Evolutionary conservation across 2,113 vertebrate genomes (phyloP).

Genomic region (Garra rufa): DNA sequence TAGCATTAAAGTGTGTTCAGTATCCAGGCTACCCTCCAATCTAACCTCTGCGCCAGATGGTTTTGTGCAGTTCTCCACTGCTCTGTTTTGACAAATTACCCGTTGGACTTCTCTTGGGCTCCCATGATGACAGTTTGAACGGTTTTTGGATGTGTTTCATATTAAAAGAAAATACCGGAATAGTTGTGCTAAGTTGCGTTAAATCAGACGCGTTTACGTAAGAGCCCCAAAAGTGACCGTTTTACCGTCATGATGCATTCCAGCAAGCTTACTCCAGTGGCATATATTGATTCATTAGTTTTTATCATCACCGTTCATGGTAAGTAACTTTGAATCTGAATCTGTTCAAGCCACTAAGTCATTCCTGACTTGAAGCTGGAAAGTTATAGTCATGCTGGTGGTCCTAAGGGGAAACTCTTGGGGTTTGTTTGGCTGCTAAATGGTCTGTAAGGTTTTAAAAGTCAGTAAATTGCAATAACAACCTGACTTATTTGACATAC

Average conservation of each 20-base stretch:
- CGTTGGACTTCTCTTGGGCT: slow-evolving; percentile 54
- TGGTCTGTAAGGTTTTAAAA: background rate
- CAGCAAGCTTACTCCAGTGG: slow-evolving; percentile 25
- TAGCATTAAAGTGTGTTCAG: background rate
- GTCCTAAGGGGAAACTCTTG: background rate
- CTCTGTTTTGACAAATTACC: background rate
- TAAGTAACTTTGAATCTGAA: too few species aligned
- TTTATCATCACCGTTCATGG: slow-evolving; percentile 19
- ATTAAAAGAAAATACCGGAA: slow-evolving; percentile 23
- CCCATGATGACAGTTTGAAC: slow-evolving; percentile 54
- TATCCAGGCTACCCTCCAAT: background rate
- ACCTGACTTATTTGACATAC: slow-evolving; percentile 24
- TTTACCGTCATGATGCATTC: slow-evolving; percentile 29
- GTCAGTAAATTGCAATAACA: slow-evolving; percentile 32
- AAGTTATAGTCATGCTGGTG: slow-evolving; percentile 15
- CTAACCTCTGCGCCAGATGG: slow-evolving; percentile 20
- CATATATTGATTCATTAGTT: slow-evolving; percentile 14
- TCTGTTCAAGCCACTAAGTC: background rate
- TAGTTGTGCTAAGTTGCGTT: slow-evolving; percentile 9
- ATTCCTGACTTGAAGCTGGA: background rate
- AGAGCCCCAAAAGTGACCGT: slow-evolving; percentile 21
- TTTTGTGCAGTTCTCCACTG: slow-evolving; percentile 2
- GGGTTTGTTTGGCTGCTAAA: slow-evolving; percentile 30
- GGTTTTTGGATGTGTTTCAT: slow-evolving; percentile 24
- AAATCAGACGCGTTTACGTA: slow-evolving; percentile 44